Evolutionary conservation across 2,113 vertebrate genomes (phyloP).

Genomic region (Lonchura striata): DNA sequence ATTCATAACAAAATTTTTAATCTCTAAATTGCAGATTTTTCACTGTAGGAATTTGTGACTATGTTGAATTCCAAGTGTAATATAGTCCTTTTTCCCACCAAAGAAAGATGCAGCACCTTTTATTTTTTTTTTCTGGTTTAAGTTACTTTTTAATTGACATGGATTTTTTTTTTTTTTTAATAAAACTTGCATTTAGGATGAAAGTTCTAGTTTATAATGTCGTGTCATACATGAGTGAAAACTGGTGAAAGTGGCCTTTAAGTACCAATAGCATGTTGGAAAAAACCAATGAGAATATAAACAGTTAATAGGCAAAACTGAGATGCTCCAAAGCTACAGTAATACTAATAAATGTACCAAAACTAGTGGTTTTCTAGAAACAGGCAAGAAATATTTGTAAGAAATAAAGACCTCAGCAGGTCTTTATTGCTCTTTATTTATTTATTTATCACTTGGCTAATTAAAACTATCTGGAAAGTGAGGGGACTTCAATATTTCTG

Average conservation of each 20-base stretch:
- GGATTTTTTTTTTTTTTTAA: too few species aligned
- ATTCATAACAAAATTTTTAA: neutral
- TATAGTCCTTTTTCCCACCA: neutral
- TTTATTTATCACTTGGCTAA: neutral
- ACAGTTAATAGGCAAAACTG: neutral
- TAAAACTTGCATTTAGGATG: neutral
- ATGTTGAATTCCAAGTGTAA: neutral
- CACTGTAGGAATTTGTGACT: neutral
- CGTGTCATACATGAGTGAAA: neutral
- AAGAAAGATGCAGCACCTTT: neutral
- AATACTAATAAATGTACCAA: neutral
- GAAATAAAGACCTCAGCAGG: neutral
- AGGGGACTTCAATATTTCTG: neutral
- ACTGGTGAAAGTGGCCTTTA: neutral
- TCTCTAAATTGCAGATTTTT: neutral
- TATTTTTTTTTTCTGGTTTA: neutral
- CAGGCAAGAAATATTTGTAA: neutral
- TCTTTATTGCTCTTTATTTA: neutral
- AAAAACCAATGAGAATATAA: fast-evolving
- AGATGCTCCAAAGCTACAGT: neutral
- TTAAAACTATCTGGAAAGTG: neutral
- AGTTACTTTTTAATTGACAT: neutral
- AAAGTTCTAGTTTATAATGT: neutral
- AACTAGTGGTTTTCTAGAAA: neutral
- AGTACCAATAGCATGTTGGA: neutral